Evolutionary conservation across 2,888 invertebrate genomes (phyloP), one percentile per base, ranked within the genome.

Genomic region (Serripes groenlandicus): DNA sequence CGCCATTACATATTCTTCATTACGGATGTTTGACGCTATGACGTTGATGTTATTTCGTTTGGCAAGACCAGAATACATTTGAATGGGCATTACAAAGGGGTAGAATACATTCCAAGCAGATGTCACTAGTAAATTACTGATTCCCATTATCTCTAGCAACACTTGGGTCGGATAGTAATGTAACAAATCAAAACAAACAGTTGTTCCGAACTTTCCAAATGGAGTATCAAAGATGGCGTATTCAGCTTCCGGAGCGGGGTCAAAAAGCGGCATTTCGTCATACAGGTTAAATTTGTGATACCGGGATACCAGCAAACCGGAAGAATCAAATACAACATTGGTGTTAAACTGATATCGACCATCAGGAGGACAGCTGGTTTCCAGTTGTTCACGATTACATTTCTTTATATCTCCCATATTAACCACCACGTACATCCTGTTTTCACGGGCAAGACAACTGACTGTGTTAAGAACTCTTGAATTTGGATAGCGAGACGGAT

Each of bases 131-230:
- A 97, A 94, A 89, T 97, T 96, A 26, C 95, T 96, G 0, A 97
- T 91, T 0, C 95, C 95, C 1, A 94, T 88, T 73, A 96, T 95
- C 83, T 95, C 94, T 0, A 96, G 95, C 28, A 96, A 94, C 79
- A 96, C 95, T 21, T 97, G 95, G 0, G 96, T 96, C 0, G 97
- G 97, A 7, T 96, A 94, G 89, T 96, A 95, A 95, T 97, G 97
- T 88, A 97, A 93, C 9, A 98, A 96, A 92, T 98, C 98, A 92
- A 98, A 98, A 94, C 98, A 98, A 69, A 97, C 96, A 92, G 97
- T 97, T 88, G 97, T 96, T 0, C 97, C 98, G 58, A 92, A 90
- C 21, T 79, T 83, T 9, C 92, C 92, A 70, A 90, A 91, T 0
- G 89, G 89, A 0, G 93, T 92, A 28, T 92, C 88, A 80, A 93